phyloP scores from a whole-genome alignment of 2,888 invertebrate species.

The Spodoptera exigua region DNA sequence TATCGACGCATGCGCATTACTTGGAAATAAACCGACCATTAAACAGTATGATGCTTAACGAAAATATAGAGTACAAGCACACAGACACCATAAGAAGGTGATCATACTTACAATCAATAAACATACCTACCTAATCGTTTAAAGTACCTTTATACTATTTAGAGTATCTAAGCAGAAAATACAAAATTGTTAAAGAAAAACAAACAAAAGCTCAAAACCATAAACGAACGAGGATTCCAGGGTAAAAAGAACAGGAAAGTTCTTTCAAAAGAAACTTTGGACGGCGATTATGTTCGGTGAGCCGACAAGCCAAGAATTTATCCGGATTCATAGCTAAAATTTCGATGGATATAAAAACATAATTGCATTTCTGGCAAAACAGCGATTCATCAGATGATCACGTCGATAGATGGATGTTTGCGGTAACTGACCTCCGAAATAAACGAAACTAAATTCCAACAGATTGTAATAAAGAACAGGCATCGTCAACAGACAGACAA shows the following conservation, averaged over 20 bases:
- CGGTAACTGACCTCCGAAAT: constrained; percentile 52
- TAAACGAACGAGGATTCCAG: background rate
- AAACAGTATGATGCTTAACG: background rate
- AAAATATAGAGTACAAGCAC: constrained; percentile 8
- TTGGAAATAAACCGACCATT: constrained; percentile 26
- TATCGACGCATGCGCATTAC: constrained; percentile 4
- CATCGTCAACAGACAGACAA: constrained; percentile 56
- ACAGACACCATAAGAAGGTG: background rate
- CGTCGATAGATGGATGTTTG: constrained; percentile 16
- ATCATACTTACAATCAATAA: too few species aligned
- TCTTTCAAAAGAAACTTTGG: constrained; percentile 1
- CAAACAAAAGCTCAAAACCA: too few species aligned
- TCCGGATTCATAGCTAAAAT: constrained; percentile 20
- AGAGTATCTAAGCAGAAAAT: too few species aligned
- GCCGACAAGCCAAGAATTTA: constrained; percentile 31
- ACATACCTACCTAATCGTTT: too few species aligned
- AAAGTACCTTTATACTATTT: too few species aligned
- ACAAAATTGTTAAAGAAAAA: too few species aligned
- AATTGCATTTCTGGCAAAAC: constrained; percentile 41
- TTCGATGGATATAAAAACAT: constrained; percentile 45
- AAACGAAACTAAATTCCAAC: constrained; percentile 15
- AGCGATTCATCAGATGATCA: constrained; percentile 34
- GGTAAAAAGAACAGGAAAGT: background rate
- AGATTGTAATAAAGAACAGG: constrained; percentile 30
- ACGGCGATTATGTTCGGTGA: constrained; percentile 9